A percentile compares a stretch with the other conserved stretches of the same genome.
Conservation (phyloP, 2,888 invertebrate genomes). For the Ferdinandea cuprea region DNA sequence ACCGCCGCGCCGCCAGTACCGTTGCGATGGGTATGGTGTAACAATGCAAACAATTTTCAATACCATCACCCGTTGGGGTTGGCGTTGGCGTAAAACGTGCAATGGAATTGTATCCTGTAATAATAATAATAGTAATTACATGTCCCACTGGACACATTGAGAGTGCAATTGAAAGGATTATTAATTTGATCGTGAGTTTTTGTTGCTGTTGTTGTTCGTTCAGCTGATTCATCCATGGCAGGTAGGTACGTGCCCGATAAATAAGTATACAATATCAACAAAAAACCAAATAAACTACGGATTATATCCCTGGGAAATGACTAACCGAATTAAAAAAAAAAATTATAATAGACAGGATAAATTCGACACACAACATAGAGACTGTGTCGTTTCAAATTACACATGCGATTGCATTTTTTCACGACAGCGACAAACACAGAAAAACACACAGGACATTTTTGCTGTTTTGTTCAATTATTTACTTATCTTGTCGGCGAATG, state of each 20-base stretch:
- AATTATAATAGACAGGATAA: constrained; percentile 18
- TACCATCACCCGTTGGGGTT: no score
- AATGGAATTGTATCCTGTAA: constrained; percentile 67
- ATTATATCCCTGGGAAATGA: constrained; percentile 43
- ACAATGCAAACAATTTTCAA: constrained; percentile 62
- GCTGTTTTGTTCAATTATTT: constrained; percentile 70
- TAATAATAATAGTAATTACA: constrained; percentile 74
- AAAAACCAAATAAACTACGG: constrained; percentile 5
- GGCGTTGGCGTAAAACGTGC: constrained; percentile 39
- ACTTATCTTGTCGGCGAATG: constrained; percentile 58
- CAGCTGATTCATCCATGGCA: not conserved
- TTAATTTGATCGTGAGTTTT: constrained; percentile 49
- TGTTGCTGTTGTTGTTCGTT: not conserved
- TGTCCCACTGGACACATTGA: constrained; percentile 65
- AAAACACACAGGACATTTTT: constrained; percentile 24
- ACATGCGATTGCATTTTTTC: constrained; percentile 55
- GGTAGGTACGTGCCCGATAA: constrained; percentile 28
- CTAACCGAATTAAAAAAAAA: constrained; percentile 33
- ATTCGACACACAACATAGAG: constrained; percentile 12
- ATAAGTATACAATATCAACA: constrained; percentile 29
- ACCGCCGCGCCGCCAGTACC: no score
- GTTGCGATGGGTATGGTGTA: not conserved
- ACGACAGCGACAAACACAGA: constrained; percentile 12
- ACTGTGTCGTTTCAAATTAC: constrained; percentile 62
- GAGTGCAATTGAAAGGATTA: constrained; percentile 70